Percentiles rank a stretch among this genome's conserved stretches.
Conservation (phyloP, 2,888 invertebrate species). For the Hofmannophila pseudospretella region DNA sequence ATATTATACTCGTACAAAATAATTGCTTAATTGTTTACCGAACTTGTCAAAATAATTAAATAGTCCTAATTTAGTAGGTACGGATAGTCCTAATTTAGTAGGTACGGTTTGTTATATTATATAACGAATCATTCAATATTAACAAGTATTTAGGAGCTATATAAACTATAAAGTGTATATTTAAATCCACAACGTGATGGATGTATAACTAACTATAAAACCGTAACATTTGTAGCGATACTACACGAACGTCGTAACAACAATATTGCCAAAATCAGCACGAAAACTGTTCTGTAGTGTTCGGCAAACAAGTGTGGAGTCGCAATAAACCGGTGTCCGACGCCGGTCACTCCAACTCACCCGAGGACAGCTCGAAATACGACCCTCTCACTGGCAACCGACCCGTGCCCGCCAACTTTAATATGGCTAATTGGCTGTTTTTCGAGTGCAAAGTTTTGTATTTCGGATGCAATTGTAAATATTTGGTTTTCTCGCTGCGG, state of each 20-base stretch:
- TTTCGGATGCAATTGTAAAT: constrained; percentile 62
- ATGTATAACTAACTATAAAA: constrained; percentile 3
- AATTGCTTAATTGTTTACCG: no score
- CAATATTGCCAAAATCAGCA: constrained; percentile 58
- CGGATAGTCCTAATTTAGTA: no score
- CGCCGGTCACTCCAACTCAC: constrained; percentile 52
- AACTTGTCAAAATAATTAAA: no score
- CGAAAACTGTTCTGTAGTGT: constrained; percentile 58
- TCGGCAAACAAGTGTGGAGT: constrained; percentile 54
- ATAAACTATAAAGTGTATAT: no score
- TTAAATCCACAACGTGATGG: no score
- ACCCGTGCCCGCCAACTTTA: constrained; percentile 43
- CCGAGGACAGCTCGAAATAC: constrained; percentile 50
- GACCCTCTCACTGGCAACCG: constrained; percentile 38
- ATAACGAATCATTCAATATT: no score
- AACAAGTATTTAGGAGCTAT: no score
- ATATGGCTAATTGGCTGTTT: constrained; percentile 54
- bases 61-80: no score
- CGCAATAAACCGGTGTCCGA: constrained; percentile 49
- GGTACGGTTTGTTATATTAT: no score
- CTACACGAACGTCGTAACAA: constrained; percentile 21
- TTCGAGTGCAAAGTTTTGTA: constrained; percentile 59
- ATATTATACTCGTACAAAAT: no score
- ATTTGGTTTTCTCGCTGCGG: constrained; percentile 60
- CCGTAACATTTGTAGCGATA: constrained; percentile 4